Evolutionary conservation across 2,113 vertebrate genomes (phyloP), one percentile per base, ranked within the genome.

Genomic region (Noturus placidus): DNA sequence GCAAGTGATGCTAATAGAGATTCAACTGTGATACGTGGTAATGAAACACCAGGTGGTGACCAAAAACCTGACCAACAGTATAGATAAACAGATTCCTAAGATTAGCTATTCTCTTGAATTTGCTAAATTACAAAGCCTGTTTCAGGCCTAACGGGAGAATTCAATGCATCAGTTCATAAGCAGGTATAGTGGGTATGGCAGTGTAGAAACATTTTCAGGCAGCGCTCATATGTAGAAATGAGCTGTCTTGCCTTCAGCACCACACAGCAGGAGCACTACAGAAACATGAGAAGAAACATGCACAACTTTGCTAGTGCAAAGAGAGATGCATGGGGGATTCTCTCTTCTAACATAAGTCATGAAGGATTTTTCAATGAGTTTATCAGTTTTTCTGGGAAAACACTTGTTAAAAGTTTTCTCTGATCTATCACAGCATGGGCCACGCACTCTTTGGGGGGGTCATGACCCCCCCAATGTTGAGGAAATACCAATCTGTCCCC

Each of bases 351-450:
- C 17, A 4, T 10, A 79, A 54, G n/a, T 56, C n/a, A 56, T 57
- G 8, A 46, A 46, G 42, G 42, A 46, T 78, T 78, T 78, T 54
- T 50, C 27, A 19, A 17, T 78, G 46, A 76, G 72, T 10, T 76
- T 70, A 70, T 56, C 14, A 56, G 50, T 56, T 79, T 5, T 46
- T 79, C 52, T 78, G 5, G 74, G 42, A 77, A 50, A 8, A 42
- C 72, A 76, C 17, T 35, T 80, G 17, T 35, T 80, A 33, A 56
- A 56, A 57, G 78, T 80, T 79, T 79, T 80, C 52, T 33, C 52
- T 35, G 52, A 30, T 17, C 77, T 19, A 30, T 38, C 17, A 38
- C 19, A 22, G 27, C n/a, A n/a, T n/a, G n/a, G n/a, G n/a, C n/a
- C n/a, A n/a, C n/a, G n/a, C n/a, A n/a, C n/a, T n/a, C n/a, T n/a